Conservation (phyloP, 2,888 invertebrate species). For the Aricia artaxerxes region DNA sequence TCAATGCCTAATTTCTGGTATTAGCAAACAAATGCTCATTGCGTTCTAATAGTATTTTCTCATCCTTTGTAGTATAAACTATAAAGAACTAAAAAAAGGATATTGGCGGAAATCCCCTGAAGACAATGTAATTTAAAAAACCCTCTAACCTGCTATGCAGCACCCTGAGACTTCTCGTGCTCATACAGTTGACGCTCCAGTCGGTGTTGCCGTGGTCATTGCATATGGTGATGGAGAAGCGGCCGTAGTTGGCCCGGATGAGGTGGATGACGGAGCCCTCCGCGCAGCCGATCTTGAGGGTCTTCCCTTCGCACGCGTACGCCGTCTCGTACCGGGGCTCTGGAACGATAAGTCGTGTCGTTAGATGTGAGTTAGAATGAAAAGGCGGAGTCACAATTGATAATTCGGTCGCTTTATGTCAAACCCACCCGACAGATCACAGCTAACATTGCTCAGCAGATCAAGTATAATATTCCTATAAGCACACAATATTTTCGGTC, state of each 20-base stretch:
- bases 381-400: no score
- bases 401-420: no score
- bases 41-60: no score
- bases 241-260: slow-evolving; percentile 96
- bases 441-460: no score
- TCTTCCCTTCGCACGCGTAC: slow-evolving; percentile 96
- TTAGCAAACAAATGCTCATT: no score
- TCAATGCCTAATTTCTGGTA: no score
- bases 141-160: slow-evolving; percentile 89
- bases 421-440: no score
- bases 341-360: slow-evolving; percentile 62
- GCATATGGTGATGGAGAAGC: slow-evolving; percentile 97
- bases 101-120: no score
- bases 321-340: slow-evolving; percentile 93
- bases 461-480: no score
- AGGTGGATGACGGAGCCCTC: slow-evolving; percentile 94
- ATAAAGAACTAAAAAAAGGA: no score
- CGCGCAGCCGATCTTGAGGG: slow-evolving; percentile 92
- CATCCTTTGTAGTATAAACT: no score
- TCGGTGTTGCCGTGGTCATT: slow-evolving; percentile 98
- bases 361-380: background rate
- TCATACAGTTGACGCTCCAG: slow-evolving; percentile 98
- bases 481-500: slow-evolving; percentile 37
- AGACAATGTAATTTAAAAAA: no score
- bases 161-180: slow-evolving; percentile 91